phyloP scores from a whole-genome alignment of 2,113 vertebrate genomes.

The Nothoprocta pentlandii region DNA sequence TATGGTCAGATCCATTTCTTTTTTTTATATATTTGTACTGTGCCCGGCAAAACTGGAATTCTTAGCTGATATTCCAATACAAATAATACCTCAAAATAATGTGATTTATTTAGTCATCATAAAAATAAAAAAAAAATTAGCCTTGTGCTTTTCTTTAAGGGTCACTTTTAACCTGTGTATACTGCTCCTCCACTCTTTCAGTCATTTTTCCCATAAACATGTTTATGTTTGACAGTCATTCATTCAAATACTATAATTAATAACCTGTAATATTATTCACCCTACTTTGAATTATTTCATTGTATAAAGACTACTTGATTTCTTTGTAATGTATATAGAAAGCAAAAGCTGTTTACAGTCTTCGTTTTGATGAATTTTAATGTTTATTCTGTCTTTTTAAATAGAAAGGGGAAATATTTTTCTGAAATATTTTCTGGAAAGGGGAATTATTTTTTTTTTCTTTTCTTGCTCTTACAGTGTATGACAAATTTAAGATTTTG shows the following conservation, averaged over 20 bases:
- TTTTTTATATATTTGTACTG: not conserved
- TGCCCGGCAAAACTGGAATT: not conserved
- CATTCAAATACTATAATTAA: not conserved
- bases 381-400: not conserved
- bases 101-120: not conserved
- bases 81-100: not conserved
- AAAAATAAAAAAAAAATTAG: not conserved
- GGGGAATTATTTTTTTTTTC: not conserved
- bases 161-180: not conserved
- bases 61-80: not conserved
- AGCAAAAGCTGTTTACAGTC: not conserved
- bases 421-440: not conserved
- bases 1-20: not conserved
- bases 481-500: not conserved
- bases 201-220: not conserved
- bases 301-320: not conserved
- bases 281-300: not conserved
- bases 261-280: not conserved
- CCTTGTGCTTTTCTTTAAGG: not conserved
- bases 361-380: not conserved
- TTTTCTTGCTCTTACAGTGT: not conserved
- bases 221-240: not conserved
- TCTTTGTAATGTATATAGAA: not conserved
- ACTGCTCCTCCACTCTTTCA: not conserved
- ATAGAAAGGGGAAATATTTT: not conserved